phyloP scores from a whole-genome alignment of 2,888 invertebrate genomes.

The Rotaria sp. region DNA sequence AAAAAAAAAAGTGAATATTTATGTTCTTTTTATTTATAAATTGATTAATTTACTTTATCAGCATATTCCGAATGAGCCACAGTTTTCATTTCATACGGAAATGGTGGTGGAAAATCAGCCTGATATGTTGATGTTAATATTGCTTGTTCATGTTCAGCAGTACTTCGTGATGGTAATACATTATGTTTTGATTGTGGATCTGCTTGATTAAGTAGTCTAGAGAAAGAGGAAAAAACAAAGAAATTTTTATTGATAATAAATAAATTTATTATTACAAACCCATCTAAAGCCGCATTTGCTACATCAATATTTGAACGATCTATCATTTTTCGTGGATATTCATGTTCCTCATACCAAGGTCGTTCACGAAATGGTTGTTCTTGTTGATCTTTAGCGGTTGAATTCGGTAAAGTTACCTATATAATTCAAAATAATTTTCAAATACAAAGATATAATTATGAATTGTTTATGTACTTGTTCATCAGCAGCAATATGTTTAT shows the following conservation, averaged over 20 bases:
- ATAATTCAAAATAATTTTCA: neutral
- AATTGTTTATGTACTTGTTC: neutral
- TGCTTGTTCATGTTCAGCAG: neutral
- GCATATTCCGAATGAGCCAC: constrained; percentile 11
- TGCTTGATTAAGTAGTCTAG: neutral
- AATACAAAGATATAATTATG: neutral
- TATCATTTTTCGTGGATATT: neutral
- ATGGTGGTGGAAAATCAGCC: neutral
- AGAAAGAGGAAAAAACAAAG: neutral
- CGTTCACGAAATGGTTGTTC: constrained; percentile 18
- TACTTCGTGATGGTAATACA: neutral
- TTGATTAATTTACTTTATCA: neutral
- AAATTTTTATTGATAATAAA: neutral
- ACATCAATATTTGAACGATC: neutral
- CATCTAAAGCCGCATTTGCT: neutral
- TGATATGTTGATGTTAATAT: neutral
- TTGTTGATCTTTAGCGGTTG: constrained; percentile 21
- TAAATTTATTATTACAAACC: neutral
- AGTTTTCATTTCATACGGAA: constrained; percentile 27
- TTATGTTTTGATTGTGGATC: neutral
- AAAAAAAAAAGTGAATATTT: neutral
- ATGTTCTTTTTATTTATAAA: neutral
- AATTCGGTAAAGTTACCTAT: neutral
- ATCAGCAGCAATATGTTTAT: constrained; percentile 26
- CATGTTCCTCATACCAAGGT: neutral